These are phyloP conservation scores for Chiropotes sagulatus DNA, from an alignment of 2,797 vertebrate species.

Conservation along the genomic window DNA sequence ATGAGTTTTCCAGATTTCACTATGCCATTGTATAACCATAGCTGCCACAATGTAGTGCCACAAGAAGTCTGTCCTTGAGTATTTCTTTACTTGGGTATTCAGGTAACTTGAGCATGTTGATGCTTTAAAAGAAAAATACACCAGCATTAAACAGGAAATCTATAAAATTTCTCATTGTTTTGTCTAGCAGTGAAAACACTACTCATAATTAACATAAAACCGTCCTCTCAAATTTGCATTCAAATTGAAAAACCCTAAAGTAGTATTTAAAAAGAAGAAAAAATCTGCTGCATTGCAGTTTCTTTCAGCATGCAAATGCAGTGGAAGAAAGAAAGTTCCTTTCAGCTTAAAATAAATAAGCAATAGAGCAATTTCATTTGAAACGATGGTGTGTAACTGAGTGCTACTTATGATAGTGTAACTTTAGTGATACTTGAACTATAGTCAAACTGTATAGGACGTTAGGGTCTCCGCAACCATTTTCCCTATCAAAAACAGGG, in stretches of 20 bases:
- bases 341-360: conserved; percentile 65
- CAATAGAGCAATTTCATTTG: conserved; percentile 44
- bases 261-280: conserved; percentile 42
- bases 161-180: conserved; percentile 56
- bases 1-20: conserved; percentile 72
- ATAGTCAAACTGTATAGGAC: conserved; percentile 50
- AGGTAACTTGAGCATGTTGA: conserved; percentile 99
- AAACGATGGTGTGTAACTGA: conserved; percentile 8
- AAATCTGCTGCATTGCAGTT: conserved; percentile 49
- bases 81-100: conserved; percentile 96
- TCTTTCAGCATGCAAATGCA: conserved; percentile 51
- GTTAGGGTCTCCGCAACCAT: not conserved
- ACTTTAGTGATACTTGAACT: conserved; percentile 46
- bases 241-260: conserved; percentile 70
- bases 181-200: conserved; percentile 68
- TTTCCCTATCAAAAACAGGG: not conserved
- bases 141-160: conserved; percentile 67
- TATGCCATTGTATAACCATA: conserved; percentile 99
- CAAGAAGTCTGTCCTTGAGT: conserved; percentile 95
- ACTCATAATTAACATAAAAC: conserved; percentile 74
- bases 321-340: conserved; percentile 36
- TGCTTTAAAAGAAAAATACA: conserved; percentile 86
- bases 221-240: conserved; percentile 73
- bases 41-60: conserved; percentile 97
- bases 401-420: conserved; percentile 15